phyloP scores from a whole-genome alignment of 1,140 invertebrate genomes.

The Belonocnema kinseyi region DNA sequence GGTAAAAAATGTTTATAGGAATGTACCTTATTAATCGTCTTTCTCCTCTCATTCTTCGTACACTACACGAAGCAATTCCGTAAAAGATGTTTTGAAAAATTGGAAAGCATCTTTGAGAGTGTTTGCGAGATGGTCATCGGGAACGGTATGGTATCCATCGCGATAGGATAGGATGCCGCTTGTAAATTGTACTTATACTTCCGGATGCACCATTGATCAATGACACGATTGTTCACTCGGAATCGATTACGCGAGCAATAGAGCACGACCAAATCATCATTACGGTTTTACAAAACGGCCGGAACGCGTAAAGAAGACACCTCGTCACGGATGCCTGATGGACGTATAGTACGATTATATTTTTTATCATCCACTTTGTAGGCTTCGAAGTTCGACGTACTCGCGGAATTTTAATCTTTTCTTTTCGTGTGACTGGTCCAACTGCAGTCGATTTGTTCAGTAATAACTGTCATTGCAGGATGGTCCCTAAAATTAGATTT shows the following conservation, averaged over 20 bases:
- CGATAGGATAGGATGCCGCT: constrained; percentile 27
- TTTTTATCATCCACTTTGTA: constrained; percentile 35
- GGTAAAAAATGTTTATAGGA: too few relatives aligned
- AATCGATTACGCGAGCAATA: constrained; percentile 45
- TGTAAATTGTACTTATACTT: constrained; percentile 32
- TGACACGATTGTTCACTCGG: constrained; percentile 41
- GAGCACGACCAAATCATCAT: constrained; percentile 40
- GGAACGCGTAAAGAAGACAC: constrained; percentile 37
- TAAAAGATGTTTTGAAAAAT: neutral
- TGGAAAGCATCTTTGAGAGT: constrained; percentile 5
- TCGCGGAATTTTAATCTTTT: neutral
- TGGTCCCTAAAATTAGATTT: too few relatives aligned
- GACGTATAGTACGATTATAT: constrained; percentile 27
- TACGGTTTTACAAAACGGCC: constrained; percentile 35
- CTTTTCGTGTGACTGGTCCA: neutral
- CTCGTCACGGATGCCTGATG: constrained; percentile 39
- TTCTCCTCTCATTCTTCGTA: too few relatives aligned
- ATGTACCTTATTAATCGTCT: too few relatives aligned
- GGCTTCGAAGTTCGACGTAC: constrained; percentile 2
- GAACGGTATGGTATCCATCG: constrained; percentile 13
- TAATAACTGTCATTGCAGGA: too few relatives aligned
- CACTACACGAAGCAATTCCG: too few relatives aligned
- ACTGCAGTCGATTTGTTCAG: neutral
- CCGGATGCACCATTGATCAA: constrained; percentile 38
- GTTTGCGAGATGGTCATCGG: neutral